Evolutionary conservation across 2,888 invertebrate species (phyloP).

Genomic region (Ramazzottius varieornatus): DNA sequence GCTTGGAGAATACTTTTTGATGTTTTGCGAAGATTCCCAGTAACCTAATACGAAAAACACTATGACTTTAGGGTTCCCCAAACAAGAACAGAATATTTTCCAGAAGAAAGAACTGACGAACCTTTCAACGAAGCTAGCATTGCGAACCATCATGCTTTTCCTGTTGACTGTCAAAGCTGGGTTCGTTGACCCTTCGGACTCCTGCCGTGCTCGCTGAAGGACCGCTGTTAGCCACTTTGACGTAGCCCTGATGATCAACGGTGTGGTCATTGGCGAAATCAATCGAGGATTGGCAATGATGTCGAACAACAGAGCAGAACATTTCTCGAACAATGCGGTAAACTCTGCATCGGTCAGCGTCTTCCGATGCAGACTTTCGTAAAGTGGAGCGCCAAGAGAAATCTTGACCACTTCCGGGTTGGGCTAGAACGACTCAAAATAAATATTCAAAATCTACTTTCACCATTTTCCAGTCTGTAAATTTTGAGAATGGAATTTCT

Average conservation of each 20-base stretch:
- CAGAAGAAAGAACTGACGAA: too few species aligned
- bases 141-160: neutral
- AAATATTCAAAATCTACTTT: too few species aligned
- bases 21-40: neutral
- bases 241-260: neutral
- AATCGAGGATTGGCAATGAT: neutral
- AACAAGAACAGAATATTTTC: neutral
- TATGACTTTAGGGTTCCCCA: neutral
- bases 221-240: neutral
- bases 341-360: neutral
- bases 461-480: too few species aligned
- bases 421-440: neutral
- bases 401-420: neutral
- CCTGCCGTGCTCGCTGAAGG: neutral
- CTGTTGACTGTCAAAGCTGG: neutral
- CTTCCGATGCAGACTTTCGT: neutral
- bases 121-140: neutral
- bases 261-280: neutral
- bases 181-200: neutral
- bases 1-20: neutral
- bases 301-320: neutral
- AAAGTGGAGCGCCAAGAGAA: neutral
- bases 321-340: neutral
- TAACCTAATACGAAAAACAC: neutral
- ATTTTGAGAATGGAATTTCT: too few species aligned